These are phyloP conservation scores for Cataglyphis altisquamis DNA, from an alignment of 2,888 invertebrate species.

Conservation along the genomic window DNA sequence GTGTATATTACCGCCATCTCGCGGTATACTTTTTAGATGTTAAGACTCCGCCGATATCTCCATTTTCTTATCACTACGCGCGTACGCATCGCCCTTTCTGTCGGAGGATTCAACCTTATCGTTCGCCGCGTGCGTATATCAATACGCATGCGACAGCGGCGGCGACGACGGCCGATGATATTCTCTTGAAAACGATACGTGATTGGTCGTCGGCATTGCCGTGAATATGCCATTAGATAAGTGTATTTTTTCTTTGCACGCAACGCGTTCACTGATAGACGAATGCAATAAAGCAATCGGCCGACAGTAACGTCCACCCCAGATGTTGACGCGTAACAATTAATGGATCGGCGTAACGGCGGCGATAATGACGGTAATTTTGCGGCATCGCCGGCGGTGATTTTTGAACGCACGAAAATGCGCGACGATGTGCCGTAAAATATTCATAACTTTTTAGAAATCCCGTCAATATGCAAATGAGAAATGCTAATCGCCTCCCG, in stretches of 20 bases:
- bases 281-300: slow-evolving; percentile 31
- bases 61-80: slow-evolving; percentile 66
- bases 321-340: slow-evolving; percentile 55
- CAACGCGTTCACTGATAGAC: slow-evolving; percentile 5
- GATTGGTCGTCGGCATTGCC: slow-evolving; percentile 62
- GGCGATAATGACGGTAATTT: slow-evolving; percentile 41
- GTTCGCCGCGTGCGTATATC: slow-evolving; percentile 64
- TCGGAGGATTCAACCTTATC: slow-evolving; percentile 76
- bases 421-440: slow-evolving; percentile 78
- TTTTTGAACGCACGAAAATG: slow-evolving; percentile 26
- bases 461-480: slow-evolving; percentile 86
- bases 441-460: slow-evolving; percentile 86
- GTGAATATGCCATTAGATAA: slow-evolving; percentile 35
- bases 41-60: slow-evolving; percentile 54
- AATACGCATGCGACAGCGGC: background rate
- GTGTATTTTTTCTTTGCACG: background rate
- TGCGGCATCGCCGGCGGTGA: slow-evolving; percentile 11
- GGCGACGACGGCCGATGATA: slow-evolving; percentile 51
- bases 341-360: slow-evolving; percentile 41
- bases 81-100: slow-evolving; percentile 38
- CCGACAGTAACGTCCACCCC: slow-evolving; percentile 8
- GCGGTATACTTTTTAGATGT: slow-evolving; percentile 40
- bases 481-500: slow-evolving; percentile 83
- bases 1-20: slow-evolving; percentile 73
- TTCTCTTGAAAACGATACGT: slow-evolving; percentile 24